phyloP scores from a whole-genome alignment of 1,140 invertebrate genomes.

The Zaprionus lachaisei region DNA sequence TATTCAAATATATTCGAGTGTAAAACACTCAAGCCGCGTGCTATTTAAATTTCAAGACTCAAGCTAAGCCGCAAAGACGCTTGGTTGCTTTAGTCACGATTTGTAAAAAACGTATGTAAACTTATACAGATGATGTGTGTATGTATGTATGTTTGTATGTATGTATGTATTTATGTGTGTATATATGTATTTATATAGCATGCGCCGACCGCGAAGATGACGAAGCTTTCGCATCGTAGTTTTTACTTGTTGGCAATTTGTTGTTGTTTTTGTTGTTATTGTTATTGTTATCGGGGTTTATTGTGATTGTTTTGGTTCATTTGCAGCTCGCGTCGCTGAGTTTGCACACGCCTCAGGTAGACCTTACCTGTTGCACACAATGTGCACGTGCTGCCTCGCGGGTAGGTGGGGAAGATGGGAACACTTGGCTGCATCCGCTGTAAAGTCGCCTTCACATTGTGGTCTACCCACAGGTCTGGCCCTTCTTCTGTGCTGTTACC shows the following conservation, averaged over 20 bases:
- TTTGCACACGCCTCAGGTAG: constrained; percentile 14
- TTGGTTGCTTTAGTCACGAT: constrained; percentile 31
- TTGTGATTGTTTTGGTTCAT: constrained; percentile 55
- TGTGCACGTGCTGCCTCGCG: constrained; percentile 51
- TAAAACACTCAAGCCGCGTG: constrained; percentile 49
- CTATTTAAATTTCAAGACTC: constrained; percentile 67
- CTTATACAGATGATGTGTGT: neutral
- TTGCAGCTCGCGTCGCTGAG: constrained; percentile 31
- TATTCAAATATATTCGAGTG: constrained; percentile 21
- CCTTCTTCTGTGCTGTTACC: neutral
- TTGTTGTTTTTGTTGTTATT: constrained; percentile 44
- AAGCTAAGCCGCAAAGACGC: constrained; percentile 38
- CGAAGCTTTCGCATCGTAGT: constrained; percentile 57
- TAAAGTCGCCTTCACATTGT: constrained; percentile 9
- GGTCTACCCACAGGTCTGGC: neutral
- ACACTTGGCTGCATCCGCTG: constrained; percentile 54
- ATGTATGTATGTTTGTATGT: neutral
- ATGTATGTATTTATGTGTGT: constrained; percentile 4
- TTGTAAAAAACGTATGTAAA: constrained; percentile 1
- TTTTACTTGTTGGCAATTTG: constrained; percentile 47
- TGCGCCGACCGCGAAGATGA: constrained; percentile 42
- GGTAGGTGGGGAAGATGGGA: neutral
- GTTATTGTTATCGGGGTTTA: constrained; percentile 48
- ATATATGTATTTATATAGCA: constrained; percentile 5
- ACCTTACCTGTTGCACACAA: constrained; percentile 39